A percentile compares a stretch with the other conserved stretches of the same genome.
Evolutionary conservation across 2,797 vertebrate genomes (phyloP).

Genomic region (Emydoidea blandingii): DNA sequence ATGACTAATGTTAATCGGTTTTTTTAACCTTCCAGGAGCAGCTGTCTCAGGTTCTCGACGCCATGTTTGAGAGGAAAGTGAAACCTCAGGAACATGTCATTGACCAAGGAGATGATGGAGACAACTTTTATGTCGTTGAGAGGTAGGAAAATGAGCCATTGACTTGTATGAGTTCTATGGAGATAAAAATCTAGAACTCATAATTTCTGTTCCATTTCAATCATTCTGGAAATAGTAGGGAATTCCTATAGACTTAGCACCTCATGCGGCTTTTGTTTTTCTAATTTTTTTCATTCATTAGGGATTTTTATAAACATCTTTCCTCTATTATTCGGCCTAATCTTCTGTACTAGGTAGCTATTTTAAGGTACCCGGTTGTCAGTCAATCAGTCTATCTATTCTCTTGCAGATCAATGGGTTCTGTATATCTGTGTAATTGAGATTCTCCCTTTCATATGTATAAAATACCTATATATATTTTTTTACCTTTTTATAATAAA

Average conservation of each 20-base stretch:
- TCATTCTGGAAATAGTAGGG: neutral
- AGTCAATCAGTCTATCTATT: neutral
- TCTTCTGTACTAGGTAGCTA: neutral
- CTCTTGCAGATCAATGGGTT: neutral
- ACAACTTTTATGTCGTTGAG: conserved; percentile 99
- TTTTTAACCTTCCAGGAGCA: conserved; percentile 87
- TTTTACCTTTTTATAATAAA: neutral
- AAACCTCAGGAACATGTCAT: conserved; percentile 95
- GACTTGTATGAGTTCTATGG: neutral
- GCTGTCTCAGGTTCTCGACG: conserved; percentile 96
- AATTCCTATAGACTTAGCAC: neutral
- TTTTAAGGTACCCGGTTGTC: neutral
- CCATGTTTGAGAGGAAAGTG: conserved; percentile 96
- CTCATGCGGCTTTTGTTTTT: neutral
- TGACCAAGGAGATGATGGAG: conserved; percentile 97
- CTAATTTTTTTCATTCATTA: neutral
- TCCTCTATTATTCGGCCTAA: neutral
- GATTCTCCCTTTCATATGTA: neutral
- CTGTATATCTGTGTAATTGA: neutral
- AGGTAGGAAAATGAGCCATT: conserved; percentile 81
- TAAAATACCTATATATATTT: neutral
- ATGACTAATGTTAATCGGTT: neutral
- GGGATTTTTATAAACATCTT: neutral
- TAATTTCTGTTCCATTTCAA: neutral
- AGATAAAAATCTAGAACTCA: neutral